Percentiles rank a stretch among this genome's conserved stretches.
phyloP scores from a whole-genome alignment of 2,797 vertebrate genomes.

The Danio tinwini region DNA sequence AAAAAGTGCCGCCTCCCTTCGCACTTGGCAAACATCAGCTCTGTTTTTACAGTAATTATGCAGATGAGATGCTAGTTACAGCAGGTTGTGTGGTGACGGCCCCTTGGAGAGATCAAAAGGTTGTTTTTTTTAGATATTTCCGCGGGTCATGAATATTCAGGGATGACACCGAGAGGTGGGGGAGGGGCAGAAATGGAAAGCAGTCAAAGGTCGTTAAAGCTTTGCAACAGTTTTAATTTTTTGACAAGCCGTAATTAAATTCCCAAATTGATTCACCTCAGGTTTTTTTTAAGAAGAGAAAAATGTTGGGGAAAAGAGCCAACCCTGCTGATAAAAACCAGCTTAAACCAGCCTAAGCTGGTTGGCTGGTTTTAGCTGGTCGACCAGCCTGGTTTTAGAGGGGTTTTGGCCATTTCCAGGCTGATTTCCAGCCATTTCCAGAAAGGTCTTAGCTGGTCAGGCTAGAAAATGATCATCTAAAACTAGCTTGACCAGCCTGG shows the following conservation, averaged over 20 bases:
- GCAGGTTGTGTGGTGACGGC: slow-evolving; percentile 37
- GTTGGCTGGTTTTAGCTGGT: too few relatives aligned
- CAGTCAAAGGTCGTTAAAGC: slow-evolving; percentile 49
- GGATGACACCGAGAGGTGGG: slow-evolving; percentile 35
- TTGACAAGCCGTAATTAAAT: slow-evolving; percentile 49
- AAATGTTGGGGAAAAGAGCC: background rate
- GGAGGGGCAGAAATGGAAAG: slow-evolving; percentile 31
- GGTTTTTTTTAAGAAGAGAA: background rate
- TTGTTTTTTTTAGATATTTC: slow-evolving; percentile 20
- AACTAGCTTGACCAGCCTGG: too few relatives aligned
- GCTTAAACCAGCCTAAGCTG: too few relatives aligned
- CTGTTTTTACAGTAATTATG: slow-evolving; percentile 56
- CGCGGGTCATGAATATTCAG: slow-evolving; percentile 56
- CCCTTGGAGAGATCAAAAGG: slow-evolving; percentile 57
- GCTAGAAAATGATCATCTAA: too few relatives aligned
- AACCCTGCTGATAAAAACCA: too few relatives aligned
- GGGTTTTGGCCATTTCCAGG: too few relatives aligned
- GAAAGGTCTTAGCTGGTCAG: too few relatives aligned
- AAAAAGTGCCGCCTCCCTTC: slow-evolving; percentile 48
- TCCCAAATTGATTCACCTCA: slow-evolving; percentile 7
- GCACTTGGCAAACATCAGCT: slow-evolving; percentile 41
- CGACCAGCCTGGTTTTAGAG: too few relatives aligned
- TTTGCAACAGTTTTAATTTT: slow-evolving; percentile 21
- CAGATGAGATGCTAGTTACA: slow-evolving; percentile 54
- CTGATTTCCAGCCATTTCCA: too few relatives aligned